A percentile compares a stretch with the other conserved stretches of the same genome.
Evolutionary conservation across 2,888 invertebrate genomes (phyloP).

Genomic region (Nemotelus pantherinus): DNA sequence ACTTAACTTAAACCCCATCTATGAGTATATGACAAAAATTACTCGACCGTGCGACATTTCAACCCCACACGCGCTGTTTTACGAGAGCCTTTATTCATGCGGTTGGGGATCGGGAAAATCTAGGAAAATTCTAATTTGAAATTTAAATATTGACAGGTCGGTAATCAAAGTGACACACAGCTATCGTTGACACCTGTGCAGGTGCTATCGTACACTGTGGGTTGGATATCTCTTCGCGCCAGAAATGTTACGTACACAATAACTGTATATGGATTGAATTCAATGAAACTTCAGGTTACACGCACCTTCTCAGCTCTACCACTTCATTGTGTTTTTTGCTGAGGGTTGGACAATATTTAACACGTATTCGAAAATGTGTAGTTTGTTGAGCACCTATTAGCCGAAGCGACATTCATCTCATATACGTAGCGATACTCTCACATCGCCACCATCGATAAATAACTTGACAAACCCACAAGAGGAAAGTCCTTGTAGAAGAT

Average conservation of each 20-base stretch:
- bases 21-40: background rate
- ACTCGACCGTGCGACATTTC: background rate
- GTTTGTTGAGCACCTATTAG: background rate
- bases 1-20: no score
- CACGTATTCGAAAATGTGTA: background rate
- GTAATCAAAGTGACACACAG: conserved; percentile 43
- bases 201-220: conserved; percentile 25
- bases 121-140: conserved; percentile 46
- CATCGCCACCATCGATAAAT: no score
- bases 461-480: no score
- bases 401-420: background rate
- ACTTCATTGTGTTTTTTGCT: background rate
- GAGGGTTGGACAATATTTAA: background rate
- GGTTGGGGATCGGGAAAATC: no score
- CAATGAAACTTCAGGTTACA: conserved; percentile 37
- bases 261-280: background rate
- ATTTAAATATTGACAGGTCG: conserved; percentile 50
- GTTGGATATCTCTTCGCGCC: background rate
- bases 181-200: conserved; percentile 19
- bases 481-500: no score
- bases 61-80: background rate
- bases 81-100: no score
- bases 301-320: conserved; percentile 31
- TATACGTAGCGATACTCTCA: no score
- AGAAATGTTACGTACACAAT: conserved; percentile 31